Evolutionary conservation across 1,140 invertebrate genomes (phyloP).

Genomic region (Venturia canescens): DNA sequence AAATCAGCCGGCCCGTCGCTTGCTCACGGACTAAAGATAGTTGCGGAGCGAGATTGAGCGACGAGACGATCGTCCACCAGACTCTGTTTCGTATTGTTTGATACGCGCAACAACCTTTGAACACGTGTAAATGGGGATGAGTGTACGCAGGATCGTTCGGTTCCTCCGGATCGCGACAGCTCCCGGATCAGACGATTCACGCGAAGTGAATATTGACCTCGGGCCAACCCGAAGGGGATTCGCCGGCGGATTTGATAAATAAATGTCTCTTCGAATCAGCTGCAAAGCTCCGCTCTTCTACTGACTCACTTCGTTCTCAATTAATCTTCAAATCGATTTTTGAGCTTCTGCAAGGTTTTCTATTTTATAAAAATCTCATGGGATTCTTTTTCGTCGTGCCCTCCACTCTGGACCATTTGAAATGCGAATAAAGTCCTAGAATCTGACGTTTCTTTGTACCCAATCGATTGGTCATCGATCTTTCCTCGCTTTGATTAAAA

Average conservation of each 20-base stretch:
- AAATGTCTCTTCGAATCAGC: background rate
- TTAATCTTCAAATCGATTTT: no score
- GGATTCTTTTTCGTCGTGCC: no score
- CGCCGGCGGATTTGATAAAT: background rate
- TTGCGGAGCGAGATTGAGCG: slow-evolving; percentile 31
- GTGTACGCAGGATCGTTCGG: background rate
- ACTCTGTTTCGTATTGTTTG: background rate
- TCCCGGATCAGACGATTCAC: background rate
- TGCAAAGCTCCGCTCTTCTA: background rate
- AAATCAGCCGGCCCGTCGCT: slow-evolving; percentile 66
- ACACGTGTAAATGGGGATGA: background rate
- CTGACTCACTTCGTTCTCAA: no score
- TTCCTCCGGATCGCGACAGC: background rate
- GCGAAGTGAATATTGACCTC: slow-evolving; percentile 8
- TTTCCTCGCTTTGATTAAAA: background rate
- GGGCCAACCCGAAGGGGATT: background rate
- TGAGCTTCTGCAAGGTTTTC: background rate
- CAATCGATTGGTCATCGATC: no score
- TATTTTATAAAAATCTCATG: background rate
- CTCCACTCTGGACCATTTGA: no score
- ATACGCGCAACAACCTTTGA: background rate
- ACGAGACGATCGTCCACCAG: slow-evolving; percentile 5
- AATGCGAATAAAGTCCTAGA: no score
- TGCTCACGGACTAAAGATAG: slow-evolving; percentile 52
- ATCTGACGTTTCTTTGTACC: no score